These are phyloP conservation scores for Salmo trutta DNA, from an alignment of 2,797 vertebrate species.

Conservation along the genomic window DNA sequence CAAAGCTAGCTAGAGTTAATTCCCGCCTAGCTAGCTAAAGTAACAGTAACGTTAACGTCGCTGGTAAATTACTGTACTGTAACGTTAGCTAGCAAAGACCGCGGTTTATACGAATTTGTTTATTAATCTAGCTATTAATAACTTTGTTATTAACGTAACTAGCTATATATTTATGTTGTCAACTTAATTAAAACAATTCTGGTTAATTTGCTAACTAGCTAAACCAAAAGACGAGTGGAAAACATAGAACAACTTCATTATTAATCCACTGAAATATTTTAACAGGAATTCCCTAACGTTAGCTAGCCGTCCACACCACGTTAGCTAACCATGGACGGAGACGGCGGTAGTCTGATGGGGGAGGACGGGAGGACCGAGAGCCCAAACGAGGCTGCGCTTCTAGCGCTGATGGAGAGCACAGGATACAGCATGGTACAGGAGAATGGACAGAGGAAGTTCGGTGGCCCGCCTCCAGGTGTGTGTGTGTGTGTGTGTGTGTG, in stretches of 20 bases:
- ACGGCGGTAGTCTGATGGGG: conserved; percentile 55
- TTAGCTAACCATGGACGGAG: conserved; percentile 69
- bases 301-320: background rate
- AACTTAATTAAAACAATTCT: no score
- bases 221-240: no score
- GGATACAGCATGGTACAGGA: conserved; percentile 93
- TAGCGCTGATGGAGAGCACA: conserved; percentile 88
- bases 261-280: no score
- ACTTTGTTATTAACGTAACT: no score
- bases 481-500: background rate
- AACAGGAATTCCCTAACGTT: no score
- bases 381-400: conserved; percentile 82
- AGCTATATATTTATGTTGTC: no score
- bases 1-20: background rate
- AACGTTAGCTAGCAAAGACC: background rate
- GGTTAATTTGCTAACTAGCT: no score
- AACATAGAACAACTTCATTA: no score
- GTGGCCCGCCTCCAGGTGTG: conserved; percentile 92
- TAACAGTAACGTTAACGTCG: no score
- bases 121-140: no score
- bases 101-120: no score
- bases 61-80: no score
- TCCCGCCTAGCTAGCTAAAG: background rate
- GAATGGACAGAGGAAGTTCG: conserved; percentile 95
- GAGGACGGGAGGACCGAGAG: conserved; percentile 65